Evolutionary conservation across 2,888 invertebrate species (phyloP).

Genomic region (Hoplodrina blanda): DNA sequence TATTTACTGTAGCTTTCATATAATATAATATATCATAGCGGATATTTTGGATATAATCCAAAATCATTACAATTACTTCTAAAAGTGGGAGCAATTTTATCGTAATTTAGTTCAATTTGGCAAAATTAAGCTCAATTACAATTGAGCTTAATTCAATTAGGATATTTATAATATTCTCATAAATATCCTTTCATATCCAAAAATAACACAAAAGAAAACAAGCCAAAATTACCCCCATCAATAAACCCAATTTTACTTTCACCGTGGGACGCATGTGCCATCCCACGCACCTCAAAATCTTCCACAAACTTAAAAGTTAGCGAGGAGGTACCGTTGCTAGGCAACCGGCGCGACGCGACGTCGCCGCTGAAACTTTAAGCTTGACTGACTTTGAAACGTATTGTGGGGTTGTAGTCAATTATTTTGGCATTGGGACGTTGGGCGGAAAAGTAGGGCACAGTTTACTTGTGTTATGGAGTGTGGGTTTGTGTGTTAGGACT

Average conservation of each 20-base stretch:
- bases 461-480: conserved; percentile 11
- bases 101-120: too few species aligned
- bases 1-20: too few species aligned
- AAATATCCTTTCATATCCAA: not conserved
- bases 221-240: not conserved
- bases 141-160: too few species aligned
- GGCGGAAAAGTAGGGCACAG: conserved; percentile 29
- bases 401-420: conserved; percentile 51
- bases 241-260: conserved; percentile 11
- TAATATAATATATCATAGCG: too few species aligned
- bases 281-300: conserved; percentile 12
- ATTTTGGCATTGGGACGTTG: conserved; percentile 32
- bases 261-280: not conserved
- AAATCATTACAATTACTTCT: too few species aligned
- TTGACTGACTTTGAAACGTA: conserved; percentile 45
- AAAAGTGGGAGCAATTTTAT: too few species aligned
- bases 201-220: conserved; percentile 2
- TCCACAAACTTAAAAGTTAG: conserved; percentile 28
- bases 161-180: not conserved
- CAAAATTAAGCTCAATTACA: too few species aligned
- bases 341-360: conserved; percentile 49
- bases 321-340: conserved; percentile 35
- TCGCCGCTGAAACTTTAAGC: conserved; percentile 48
- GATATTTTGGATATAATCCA: too few species aligned
- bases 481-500: not conserved